Evolutionary conservation across 2,797 vertebrate genomes (phyloP).

Genomic region (Pangasius macronema): DNA sequence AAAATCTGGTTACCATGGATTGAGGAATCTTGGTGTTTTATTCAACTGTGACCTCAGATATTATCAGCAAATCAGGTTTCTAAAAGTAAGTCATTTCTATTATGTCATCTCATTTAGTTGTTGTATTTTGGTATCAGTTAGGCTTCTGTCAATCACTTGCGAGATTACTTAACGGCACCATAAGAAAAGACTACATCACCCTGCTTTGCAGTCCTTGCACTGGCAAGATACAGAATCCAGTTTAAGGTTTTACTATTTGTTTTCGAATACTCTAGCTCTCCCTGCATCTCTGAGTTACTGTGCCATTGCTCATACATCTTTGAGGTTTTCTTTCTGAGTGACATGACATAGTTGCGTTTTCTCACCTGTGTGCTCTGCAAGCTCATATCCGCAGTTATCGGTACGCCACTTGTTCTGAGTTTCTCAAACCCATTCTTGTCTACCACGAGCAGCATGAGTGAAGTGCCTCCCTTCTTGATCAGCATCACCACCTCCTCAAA

Average conservation of each 20-base stretch:
- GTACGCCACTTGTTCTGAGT: conserved; percentile 38
- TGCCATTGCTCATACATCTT: background rate
- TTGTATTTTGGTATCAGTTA: background rate
- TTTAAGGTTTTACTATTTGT: background rate
- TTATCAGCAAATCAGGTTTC: background rate
- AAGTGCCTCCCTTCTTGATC: conserved; percentile 60
- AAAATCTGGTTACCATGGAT: no score
- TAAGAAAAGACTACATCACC: background rate
- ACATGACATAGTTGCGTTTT: background rate
- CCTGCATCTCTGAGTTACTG: background rate
- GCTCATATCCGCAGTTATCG: conserved; percentile 30
- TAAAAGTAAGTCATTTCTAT: background rate
- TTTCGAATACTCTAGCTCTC: no score
- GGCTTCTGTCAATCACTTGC: background rate
- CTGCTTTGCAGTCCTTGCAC: background rate
- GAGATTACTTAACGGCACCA: background rate
- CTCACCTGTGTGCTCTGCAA: conserved; percentile 50
- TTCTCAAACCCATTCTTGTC: conserved; percentile 54
- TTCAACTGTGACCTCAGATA: background rate
- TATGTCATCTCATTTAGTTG: background rate
- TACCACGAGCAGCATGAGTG: conserved; percentile 61
- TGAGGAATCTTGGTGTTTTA: background rate
- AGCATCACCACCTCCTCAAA: conserved; percentile 62
- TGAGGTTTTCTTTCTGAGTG: background rate
- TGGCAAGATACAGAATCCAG: no score